These are phyloP conservation scores for Drosophila kuntzei DNA, from an alignment of 2,888 invertebrate genomes.

Conservation along the genomic window DNA sequence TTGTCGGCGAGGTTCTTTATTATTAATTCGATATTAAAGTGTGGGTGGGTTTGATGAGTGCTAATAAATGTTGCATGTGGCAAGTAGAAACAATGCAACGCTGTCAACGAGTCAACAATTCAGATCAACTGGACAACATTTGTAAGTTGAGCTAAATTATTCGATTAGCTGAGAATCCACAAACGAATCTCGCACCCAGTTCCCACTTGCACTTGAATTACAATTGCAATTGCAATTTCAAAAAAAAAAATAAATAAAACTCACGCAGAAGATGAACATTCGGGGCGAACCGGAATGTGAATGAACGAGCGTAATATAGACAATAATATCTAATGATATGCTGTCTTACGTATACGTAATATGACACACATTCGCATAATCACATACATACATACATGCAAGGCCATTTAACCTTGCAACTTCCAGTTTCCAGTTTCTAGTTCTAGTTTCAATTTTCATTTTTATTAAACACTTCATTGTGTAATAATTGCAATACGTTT, in stretches of 20 bases:
- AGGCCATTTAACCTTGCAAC: slow-evolving; percentile 17
- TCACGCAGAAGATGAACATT: slow-evolving; percentile 16
- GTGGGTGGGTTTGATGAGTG: slow-evolving; percentile 4
- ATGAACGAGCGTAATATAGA: slow-evolving; percentile 22
- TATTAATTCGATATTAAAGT: slow-evolving; percentile 18
- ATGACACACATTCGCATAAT: slow-evolving; percentile 30
- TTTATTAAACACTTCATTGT: slow-evolving; percentile 5
- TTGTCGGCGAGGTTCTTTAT: slow-evolving; percentile 11
- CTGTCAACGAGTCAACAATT: neutral
- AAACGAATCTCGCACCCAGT: slow-evolving; percentile 26
- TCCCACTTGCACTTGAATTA: slow-evolving; percentile 54
- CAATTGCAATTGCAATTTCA: slow-evolving; percentile 35
- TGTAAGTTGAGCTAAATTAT: slow-evolving; percentile 64
- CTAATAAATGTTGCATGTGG: slow-evolving; percentile 12
- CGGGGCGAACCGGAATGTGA: slow-evolving; percentile 20
- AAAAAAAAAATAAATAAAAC: too few relatives aligned
- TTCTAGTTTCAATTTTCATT: slow-evolving; percentile 3
- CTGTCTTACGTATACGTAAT: slow-evolving; percentile 41
- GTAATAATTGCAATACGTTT: slow-evolving; percentile 6
- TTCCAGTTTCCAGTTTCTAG: slow-evolving; percentile 10
- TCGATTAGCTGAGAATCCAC: slow-evolving; percentile 58
- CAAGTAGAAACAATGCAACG: slow-evolving; percentile 18
- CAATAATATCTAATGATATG: slow-evolving; percentile 37
- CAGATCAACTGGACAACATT: slow-evolving; percentile 5
- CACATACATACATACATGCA: neutral